Conservation (phyloP, 2,888 invertebrate genomes). For the Lithophane leautieri region DNA sequence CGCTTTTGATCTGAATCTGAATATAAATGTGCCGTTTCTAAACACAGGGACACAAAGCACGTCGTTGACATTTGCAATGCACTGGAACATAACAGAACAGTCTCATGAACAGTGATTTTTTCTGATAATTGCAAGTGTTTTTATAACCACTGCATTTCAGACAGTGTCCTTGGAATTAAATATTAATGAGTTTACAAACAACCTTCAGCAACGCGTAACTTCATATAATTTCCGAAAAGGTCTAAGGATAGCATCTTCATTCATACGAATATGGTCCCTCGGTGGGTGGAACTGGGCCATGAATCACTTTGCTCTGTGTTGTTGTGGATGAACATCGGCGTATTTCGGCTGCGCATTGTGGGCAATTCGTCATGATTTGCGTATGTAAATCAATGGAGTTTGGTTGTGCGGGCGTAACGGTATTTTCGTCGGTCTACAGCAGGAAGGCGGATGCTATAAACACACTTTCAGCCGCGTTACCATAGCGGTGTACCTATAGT, state of each 20-base stretch:
- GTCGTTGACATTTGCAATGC: constrained; percentile 58
- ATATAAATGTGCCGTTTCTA: constrained; percentile 66
- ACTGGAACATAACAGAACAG: constrained; percentile 56
- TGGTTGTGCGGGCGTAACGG: constrained; percentile 88
- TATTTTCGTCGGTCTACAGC: constrained; percentile 88
- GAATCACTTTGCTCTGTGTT: constrained; percentile 70
- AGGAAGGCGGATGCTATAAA: constrained; percentile 90
- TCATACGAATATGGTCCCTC: constrained; percentile 69
- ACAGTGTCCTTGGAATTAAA: constrained; percentile 66
- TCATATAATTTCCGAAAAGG: constrained; percentile 64
- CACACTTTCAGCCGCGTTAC: constrained; percentile 85
- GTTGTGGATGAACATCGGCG: constrained; percentile 70
- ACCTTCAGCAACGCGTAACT: constrained; percentile 60
- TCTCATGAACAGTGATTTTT: constrained; percentile 40
- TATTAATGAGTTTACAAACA: constrained; percentile 69
- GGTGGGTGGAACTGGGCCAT: constrained; percentile 70
- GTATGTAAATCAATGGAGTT: constrained; percentile 89
- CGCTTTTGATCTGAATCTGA: constrained; percentile 74
- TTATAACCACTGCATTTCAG: constrained; percentile 61
- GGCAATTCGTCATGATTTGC: constrained; percentile 89
- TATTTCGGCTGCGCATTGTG: constrained; percentile 86
- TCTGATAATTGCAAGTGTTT: constrained; percentile 57
- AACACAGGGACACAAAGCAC: constrained; percentile 51
- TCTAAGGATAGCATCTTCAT: constrained; percentile 70
- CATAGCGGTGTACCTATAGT: constrained; percentile 74